Evolutionary conservation across 1,140 invertebrate species (phyloP).

Genomic region (Gonioctena quinquepunctata): DNA sequence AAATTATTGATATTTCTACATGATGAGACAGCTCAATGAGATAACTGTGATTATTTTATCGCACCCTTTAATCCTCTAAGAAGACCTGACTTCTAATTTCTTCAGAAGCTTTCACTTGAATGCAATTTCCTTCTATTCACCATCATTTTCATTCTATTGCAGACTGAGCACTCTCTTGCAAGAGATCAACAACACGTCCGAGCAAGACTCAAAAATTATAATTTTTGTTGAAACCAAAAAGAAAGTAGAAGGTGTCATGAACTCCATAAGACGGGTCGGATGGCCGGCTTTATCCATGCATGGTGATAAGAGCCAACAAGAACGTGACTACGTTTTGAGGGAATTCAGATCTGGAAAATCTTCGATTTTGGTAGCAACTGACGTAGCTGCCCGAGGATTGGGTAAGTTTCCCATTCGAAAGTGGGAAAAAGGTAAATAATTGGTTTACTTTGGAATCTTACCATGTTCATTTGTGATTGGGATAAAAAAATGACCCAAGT

Average conservation of each 20-base stretch:
- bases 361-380: conserved; percentile 94
- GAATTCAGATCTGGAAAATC: conserved; percentile 90
- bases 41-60: conserved; percentile 64
- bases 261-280: conserved; percentile 84
- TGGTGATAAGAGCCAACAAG: conserved; percentile 95
- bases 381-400: conserved; percentile 96
- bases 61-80: conserved; percentile 66
- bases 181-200: conserved; percentile 82
- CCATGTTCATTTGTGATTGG: conserved; percentile 29
- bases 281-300: conserved; percentile 93
- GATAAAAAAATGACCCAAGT: background rate
- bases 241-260: conserved; percentile 91
- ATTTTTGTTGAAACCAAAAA: conserved; percentile 97
- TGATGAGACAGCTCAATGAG: conserved; percentile 49
- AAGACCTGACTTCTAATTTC: conserved; percentile 71
- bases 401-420: conserved; percentile 69
- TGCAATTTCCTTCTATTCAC: background rate
- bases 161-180: conserved; percentile 77
- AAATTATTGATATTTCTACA: no score
- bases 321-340: conserved; percentile 91
- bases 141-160: conserved; percentile 35
- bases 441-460: conserved; percentile 17
- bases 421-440: background rate
- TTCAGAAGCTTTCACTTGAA: no score
- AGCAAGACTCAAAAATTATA: conserved; percentile 88